phyloP scores from a whole-genome alignment of 2,888 invertebrate genomes.

The Mamestra brassicae region DNA sequence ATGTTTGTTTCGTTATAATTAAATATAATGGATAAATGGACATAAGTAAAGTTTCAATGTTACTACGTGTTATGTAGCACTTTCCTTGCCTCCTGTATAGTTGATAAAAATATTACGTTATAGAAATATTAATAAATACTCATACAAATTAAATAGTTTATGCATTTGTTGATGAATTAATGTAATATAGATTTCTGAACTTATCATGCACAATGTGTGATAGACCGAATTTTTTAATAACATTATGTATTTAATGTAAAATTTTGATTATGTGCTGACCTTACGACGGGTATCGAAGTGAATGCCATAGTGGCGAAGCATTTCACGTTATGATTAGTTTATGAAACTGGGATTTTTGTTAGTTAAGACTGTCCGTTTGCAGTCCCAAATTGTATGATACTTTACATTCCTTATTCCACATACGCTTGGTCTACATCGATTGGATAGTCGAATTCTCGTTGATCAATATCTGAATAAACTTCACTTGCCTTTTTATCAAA shows the following conservation, averaged over 20 bases:
- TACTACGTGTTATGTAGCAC: slow-evolving; percentile 56
- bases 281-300: slow-evolving; percentile 37
- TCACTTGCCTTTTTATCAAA: neutral
- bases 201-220: slow-evolving; percentile 49
- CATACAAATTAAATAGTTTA: slow-evolving; percentile 69
- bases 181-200: slow-evolving; percentile 65
- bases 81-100: slow-evolving; percentile 60
- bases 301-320: slow-evolving; percentile 63
- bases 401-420: slow-evolving; percentile 77
- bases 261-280: slow-evolving; percentile 27
- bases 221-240: slow-evolving; percentile 30
- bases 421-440: slow-evolving; percentile 60
- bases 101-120: slow-evolving; percentile 61
- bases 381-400: slow-evolving; percentile 63
- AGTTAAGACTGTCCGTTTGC: slow-evolving; percentile 50
- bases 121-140: slow-evolving; percentile 71
- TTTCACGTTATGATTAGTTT: slow-evolving; percentile 57
- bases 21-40: slow-evolving; percentile 26
- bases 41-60: slow-evolving; percentile 45
- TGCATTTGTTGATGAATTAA: slow-evolving; percentile 69
- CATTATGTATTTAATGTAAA: slow-evolving; percentile 34
- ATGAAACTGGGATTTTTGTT: slow-evolving; percentile 57
- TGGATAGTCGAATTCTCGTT: neutral
- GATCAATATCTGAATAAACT: neutral
- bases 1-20: slow-evolving; percentile 30